Base-by-base conservation (phyloP, 2,888 invertebrate species). In the Strigamia maritima region DNA sequence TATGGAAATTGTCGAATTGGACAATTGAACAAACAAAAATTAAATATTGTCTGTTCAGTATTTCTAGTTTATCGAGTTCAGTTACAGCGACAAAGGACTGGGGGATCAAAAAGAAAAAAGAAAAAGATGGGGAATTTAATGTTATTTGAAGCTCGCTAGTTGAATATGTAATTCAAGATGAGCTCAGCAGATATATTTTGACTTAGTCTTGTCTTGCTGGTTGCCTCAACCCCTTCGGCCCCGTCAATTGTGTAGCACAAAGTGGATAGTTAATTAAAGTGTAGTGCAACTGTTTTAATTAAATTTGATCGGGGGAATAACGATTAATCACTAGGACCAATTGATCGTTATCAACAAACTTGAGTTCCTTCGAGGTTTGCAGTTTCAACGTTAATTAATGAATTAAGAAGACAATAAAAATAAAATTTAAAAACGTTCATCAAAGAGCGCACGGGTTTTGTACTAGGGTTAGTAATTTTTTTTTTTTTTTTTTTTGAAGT, bases 261-360 rank as follows among this genome's bases (percentile, higher is more conserved):
- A 70, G 26, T 70, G 70, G 70, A 28, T 70, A 70, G 70, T 70
- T 70, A 70, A 70, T 70, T 70, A 70, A 70, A 54, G 54, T 54
- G 54, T 54, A 54, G 54, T 54, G 54, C 54, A 54, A 70, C 70
- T 70, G 70, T 70, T 70, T 70, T 70, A 70, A 70, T 70, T 70
- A 70, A 70, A 70, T 70, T 70, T 70, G 70, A 70, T 70, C 70
- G 70, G 26, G 26, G 70, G 70, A 28, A 12, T 70, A 70, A 70
- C 70, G 70, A 70, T 70, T 70, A 70, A 70, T 70, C 70, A 70
- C 70, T 54, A 28, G 26, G 70, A 70, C 70, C 70, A 70, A 70
- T 70, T 70, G 70, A 70, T 70, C 70, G 70, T 28, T 70, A 70
- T 70, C 70, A 28, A 70, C 26, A 70, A 12, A 70, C 26, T 70